Base-by-base conservation (phyloP, 2,888 invertebrate species). In the Nudaria mundana region DNA sequence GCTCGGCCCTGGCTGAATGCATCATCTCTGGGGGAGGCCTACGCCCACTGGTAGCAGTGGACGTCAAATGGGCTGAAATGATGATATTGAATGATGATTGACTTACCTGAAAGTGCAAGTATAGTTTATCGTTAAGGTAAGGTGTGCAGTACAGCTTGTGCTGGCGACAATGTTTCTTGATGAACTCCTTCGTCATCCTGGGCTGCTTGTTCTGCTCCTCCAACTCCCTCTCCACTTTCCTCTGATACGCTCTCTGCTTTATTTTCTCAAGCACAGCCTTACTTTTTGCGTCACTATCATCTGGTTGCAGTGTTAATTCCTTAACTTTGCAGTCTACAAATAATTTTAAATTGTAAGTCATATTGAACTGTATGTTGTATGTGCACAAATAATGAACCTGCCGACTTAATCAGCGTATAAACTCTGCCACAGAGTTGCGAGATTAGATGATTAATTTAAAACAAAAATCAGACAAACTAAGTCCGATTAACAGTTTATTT, bases 51-150 rank as follows among this genome's bases (percentile, higher is more conserved):
- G n/a, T n/a, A n/a, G n/a, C n/a, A n/a, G n/a, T n/a, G n/a, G n/a
- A n/a, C n/a, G n/a, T n/a, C n/a, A n/a, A n/a, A n/a, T n/a, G n/a
- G n/a, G n/a, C n/a, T n/a, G n/a, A n/a, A 20, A 20, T 20, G 20
- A 20, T 5, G 20, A 20, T 20, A 20, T 2, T 20, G 20, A 20
- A 1, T 20, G 11, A 6, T 30, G n/a, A 5, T 1, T 14, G 3
- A 25, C 36, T 30, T 79, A 95, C 96, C 95, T 94, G 98, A 93
- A 89, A 98, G 87, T 98, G 98, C 25, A 98, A 90, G 78, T 98
- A 98, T 0, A 98, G 88, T 7, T 97, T 96, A 76, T 98, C 97
- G 76, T 98, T 98, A 6, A 98, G 84, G 57, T 93, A 84, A 0
- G 98, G 98, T 0, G 98, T 98, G 53, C 92, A 90, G 71, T 98